These are phyloP conservation scores for Pseudococcus viburni DNA, from an alignment of 2,888 invertebrate genomes.

Conservation along the genomic window DNA sequence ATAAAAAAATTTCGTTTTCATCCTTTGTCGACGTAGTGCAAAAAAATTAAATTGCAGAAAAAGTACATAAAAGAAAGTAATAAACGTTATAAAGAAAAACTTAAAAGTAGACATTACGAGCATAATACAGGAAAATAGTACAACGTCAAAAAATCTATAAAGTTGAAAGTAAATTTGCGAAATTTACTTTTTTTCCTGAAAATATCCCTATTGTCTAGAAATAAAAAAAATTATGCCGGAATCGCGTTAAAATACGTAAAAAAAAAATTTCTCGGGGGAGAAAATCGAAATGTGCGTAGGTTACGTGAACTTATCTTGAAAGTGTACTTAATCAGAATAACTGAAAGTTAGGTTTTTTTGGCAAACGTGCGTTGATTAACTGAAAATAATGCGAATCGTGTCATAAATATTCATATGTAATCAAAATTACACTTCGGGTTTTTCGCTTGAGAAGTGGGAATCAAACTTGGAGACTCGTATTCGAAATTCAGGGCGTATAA, in stretches of 20 bases:
- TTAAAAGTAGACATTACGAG: slow-evolving; percentile 42
- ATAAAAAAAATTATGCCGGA: background rate
- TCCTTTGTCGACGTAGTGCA: background rate
- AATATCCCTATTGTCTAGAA: background rate
- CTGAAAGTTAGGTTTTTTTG: background rate
- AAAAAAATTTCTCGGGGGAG: background rate
- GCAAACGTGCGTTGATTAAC: background rate
- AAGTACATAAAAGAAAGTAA: slow-evolving; percentile 52
- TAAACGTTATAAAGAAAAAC: slow-evolving; percentile 53
- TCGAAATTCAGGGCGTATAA: background rate
- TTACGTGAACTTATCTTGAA: background rate
- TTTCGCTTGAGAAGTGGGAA: background rate
- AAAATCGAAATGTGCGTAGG: background rate
- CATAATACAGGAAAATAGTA: slow-evolving; percentile 26
- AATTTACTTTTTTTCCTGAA: background rate
- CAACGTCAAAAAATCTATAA: slow-evolving; percentile 53
- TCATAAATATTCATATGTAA: slow-evolving; percentile 16
- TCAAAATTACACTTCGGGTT: background rate
- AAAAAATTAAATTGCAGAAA: slow-evolving; percentile 45
- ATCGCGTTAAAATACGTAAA: background rate
- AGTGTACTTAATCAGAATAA: background rate
- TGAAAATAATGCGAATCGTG: background rate
- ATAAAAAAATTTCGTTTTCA: slow-evolving; percentile 34
- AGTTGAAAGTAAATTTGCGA: slow-evolving; percentile 10
- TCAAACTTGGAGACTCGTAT: background rate